A percentile compares a stretch with the other conserved stretches of the same genome.
These are phyloP conservation scores for Pangasius krempfi DNA, from an alignment of 2,797 vertebrate species.

Conservation along the genomic window DNA sequence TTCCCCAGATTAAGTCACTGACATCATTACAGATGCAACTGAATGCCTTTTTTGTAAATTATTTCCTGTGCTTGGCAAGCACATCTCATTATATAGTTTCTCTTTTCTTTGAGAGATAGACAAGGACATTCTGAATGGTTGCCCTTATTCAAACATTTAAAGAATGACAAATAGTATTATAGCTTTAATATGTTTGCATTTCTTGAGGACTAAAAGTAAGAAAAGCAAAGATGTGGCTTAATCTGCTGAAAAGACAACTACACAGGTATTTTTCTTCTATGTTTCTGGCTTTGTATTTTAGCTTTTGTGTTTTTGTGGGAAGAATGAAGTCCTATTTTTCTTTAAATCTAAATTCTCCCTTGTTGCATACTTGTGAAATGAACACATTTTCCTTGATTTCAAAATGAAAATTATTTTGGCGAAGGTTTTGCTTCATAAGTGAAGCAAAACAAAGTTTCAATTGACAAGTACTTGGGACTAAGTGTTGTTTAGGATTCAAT, in stretches of 20 bases:
- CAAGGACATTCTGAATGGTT: constrained; percentile 58
- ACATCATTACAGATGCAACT: constrained; percentile 32
- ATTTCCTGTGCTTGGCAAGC: constrained; percentile 36
- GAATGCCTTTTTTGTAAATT: constrained; percentile 19
- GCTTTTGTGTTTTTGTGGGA: background rate
- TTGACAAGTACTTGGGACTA: background rate
- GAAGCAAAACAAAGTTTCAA: constrained; percentile 17
- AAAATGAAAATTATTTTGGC: constrained; percentile 22
- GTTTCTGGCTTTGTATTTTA: background rate
- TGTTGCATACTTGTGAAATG: constrained; percentile 14
- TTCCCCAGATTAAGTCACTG: constrained; percentile 9
- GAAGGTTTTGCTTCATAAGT: constrained; percentile 1
- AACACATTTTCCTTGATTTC: constrained; percentile 1
- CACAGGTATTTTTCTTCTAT: constrained; percentile 7
- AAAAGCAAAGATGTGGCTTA: constrained; percentile 51
- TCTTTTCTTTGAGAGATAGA: constrained; percentile 64
- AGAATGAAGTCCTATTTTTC: constrained; percentile 29
- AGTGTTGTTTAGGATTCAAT: constrained; percentile 12
- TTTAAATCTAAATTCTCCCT: constrained; percentile 19
- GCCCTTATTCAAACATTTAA: constrained; percentile 62
- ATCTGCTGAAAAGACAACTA: constrained; percentile 4
- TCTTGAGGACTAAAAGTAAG: constrained; percentile 49
- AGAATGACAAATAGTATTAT: constrained; percentile 48
- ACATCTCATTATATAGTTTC: constrained; percentile 53
- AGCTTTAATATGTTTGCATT: constrained; percentile 59